Conservation (phyloP, 30 jellyfish, hydroid and myxozoan genomes). For the Sanderia malayensis region DNA sequence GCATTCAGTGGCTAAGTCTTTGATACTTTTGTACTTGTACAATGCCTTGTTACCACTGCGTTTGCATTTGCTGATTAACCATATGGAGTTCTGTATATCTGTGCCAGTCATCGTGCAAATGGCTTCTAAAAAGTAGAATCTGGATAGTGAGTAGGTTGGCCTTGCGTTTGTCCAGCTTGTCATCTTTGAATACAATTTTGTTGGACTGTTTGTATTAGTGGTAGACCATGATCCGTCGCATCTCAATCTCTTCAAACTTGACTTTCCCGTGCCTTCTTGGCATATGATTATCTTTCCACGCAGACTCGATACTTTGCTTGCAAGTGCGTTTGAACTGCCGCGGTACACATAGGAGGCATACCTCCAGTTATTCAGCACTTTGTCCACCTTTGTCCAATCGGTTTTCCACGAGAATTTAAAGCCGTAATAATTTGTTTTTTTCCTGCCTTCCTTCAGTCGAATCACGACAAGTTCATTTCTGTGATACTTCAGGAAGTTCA, state of each 20-base stretch:
- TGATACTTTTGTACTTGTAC: slow-evolving; percentile 5
- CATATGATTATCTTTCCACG: slow-evolving; percentile 9
- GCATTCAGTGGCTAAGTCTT: not conserved
- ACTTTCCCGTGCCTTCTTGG: not conserved
- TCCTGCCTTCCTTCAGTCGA: not conserved
- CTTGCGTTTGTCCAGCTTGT: not conserved
- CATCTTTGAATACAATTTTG: not conserved
- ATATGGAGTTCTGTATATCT: not conserved
- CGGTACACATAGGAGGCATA: not conserved
- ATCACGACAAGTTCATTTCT: slow-evolving; percentile 12
- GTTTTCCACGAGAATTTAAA: not conserved
- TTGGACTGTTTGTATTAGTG: not conserved
- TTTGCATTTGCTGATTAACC: not conserved
- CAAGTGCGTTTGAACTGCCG: not conserved
- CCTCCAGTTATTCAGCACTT: not conserved
- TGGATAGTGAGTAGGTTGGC: not conserved
- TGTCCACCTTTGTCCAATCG: slow-evolving; percentile 14
- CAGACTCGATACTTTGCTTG: not conserved
- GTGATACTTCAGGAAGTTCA: not conserved
- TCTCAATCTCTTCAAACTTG: not conserved
- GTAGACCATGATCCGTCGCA: slow-evolving; percentile 2
- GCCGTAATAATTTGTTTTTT: not conserved
- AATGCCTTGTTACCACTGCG: slow-evolving; percentile 7
- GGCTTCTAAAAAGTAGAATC: slow-evolving; percentile 8
- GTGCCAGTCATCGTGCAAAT: not conserved